Base-by-base conservation (phyloP, 1,140 invertebrate species). In the Sweltsa coloradensis region DNA sequence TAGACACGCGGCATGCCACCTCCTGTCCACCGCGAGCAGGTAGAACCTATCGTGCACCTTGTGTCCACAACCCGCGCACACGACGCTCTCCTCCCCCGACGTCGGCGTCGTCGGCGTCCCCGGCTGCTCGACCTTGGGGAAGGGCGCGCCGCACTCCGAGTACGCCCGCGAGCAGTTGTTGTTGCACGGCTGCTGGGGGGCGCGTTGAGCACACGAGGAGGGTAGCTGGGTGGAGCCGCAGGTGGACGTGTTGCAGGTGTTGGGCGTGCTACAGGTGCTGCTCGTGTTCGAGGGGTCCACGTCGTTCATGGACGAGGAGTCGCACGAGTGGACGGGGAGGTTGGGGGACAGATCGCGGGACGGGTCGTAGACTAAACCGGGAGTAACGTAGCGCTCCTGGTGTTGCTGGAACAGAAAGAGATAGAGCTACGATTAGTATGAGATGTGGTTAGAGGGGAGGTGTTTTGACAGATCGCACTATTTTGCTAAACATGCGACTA, bases 1-100 rank as follows among this genome's bases (percentile, higher is more conserved):
- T 19, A 95, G 71, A 64, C 93, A 97, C 37, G 84, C 77, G 22
- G 82, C 81, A 62, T 97, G 92, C 92, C 92, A 97, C 61, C 87
- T 76, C 57, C 86, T 78, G 62, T 96, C 91, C 18, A 94, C 87
- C 2, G 90, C 90, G 51, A 69, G 63, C 45, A 97, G 78, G 72
- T 94, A 96, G 71, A 85, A 96, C 53, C 88, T 71, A 70, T 96
- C 91, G 47, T 81, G 74, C 62, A 94, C 93, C 48, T 76, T 70
- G 3, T 74, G 65, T 2, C 85, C 83, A 60, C 89, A 93, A n/a
- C 88, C 89, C 13, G 87, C 85, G 66, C 89, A 94, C 19, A 78
- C 70, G 25, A 78, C 71, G 14, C 53, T 67, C n/a, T 51, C 45
- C 23, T 55, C 53, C 11, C 51, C 51, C n/a, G 72, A 69, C 26